These are phyloP conservation scores for Eospalax fontanierii DNA, from an alignment of 2,797 vertebrate genomes.

Conservation along the genomic window DNA sequence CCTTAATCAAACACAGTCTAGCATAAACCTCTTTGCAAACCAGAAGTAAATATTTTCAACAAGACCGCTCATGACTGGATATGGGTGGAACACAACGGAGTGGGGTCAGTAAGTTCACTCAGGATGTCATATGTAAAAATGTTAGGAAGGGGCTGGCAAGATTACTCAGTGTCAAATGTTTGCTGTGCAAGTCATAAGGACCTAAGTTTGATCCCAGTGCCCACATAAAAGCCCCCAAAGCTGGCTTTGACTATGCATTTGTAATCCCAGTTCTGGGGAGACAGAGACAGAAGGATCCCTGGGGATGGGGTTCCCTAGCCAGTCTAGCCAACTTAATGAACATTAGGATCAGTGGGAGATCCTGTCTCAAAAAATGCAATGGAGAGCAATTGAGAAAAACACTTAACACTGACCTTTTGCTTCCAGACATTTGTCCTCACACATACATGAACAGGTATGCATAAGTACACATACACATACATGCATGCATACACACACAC, in stretches of 20 bases:
- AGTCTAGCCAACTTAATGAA: background rate
- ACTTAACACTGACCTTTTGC: background rate
- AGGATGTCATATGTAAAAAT: constrained; percentile 2
- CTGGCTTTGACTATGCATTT: background rate
- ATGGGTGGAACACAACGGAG: background rate
- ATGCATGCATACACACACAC: background rate
- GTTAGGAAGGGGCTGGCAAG: background rate
- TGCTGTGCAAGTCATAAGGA: background rate
- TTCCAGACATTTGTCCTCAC: no score
- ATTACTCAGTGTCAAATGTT: background rate
- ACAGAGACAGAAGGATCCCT: background rate
- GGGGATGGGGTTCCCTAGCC: background rate
- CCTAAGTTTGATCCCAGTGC: background rate
- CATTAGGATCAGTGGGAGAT: background rate
- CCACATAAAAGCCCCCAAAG: background rate
- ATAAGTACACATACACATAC: no score
- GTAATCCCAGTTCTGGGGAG: background rate
- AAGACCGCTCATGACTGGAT: background rate
- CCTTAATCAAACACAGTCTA: constrained; percentile 2
- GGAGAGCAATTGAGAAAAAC: background rate
- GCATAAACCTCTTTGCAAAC: constrained; percentile 38
- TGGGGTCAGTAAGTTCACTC: background rate
- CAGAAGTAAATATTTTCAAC: background rate
- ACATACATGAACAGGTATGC: no score
- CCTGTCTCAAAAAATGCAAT: background rate